These are phyloP conservation scores for Serinus canaria DNA, from an alignment of 2,113 vertebrate species.

Conservation along the genomic window DNA sequence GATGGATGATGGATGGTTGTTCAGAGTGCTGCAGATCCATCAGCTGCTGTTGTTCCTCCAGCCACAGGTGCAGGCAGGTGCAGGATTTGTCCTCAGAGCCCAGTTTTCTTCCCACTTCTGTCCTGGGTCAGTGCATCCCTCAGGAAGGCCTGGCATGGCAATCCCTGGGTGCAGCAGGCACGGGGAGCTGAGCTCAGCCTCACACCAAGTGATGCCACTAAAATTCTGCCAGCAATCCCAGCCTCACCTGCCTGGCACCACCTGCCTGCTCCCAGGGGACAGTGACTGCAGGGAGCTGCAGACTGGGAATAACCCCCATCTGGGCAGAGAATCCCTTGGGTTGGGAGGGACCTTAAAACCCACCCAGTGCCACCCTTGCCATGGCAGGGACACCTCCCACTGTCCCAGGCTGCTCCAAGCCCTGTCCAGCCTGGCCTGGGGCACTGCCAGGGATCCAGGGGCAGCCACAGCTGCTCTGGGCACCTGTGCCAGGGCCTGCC, in stretches of 20 bases:
- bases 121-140: neutral
- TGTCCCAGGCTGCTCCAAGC: neutral
- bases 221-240: neutral
- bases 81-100: neutral
- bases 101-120: neutral
- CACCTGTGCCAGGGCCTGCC: no score
- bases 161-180: neutral
- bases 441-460: neutral
- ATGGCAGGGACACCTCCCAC: neutral
- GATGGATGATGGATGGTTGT: neutral
- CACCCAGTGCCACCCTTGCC: neutral
- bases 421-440: neutral
- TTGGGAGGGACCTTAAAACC: neutral
- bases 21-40: neutral
- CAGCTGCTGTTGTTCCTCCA: neutral
- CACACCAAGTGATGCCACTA: neutral
- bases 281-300: neutral
- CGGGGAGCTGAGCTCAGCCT: neutral
- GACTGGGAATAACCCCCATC: neutral
- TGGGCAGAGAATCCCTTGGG: neutral
- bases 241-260: neutral
- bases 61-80: neutral
- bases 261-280: neutral
- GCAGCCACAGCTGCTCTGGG: no score
- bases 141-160: neutral